These are phyloP conservation scores for Ophion ellenae DNA, from an alignment of 2,888 invertebrate species.

Conservation along the genomic window DNA sequence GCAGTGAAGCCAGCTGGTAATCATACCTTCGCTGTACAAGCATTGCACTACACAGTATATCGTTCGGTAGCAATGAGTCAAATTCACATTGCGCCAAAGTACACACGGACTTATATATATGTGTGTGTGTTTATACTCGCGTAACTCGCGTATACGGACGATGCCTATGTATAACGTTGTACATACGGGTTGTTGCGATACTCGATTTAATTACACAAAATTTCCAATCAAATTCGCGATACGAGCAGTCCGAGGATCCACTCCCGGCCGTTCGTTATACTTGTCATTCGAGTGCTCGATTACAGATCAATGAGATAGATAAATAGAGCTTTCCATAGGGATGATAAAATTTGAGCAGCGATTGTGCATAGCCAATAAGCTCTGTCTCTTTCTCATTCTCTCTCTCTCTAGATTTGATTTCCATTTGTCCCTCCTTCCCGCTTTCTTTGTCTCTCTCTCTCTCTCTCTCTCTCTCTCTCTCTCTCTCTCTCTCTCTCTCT, in stretches of 20 bases:
- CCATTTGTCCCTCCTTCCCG: too few species aligned
- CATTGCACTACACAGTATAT: constrained; percentile 3
- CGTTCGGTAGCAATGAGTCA: constrained; percentile 25
- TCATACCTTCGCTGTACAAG: constrained; percentile 7
- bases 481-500: background rate
- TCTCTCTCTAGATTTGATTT: background rate
- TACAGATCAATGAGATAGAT: constrained; percentile 53
- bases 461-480: background rate
- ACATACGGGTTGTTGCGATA: constrained; percentile 22
- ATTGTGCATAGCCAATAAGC: constrained; percentile 34
- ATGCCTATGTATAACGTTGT: background rate
- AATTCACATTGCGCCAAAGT: constrained; percentile 8
- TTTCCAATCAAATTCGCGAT: constrained; percentile 56
- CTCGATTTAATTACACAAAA: constrained; percentile 61
- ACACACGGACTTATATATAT: background rate
- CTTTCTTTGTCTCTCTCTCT: background rate
- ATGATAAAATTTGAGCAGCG: constrained; percentile 37
- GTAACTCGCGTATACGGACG: background rate
- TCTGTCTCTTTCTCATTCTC: background rate
- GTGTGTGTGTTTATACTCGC: background rate
- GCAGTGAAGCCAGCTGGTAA: background rate
- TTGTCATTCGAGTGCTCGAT: constrained; percentile 30
- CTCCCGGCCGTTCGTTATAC: constrained; percentile 31
- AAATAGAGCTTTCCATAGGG: constrained; percentile 49
- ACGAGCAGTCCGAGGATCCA: constrained; percentile 5